Conservation (phyloP, 1,140 invertebrate species). For the Laupala kohalensis region DNA sequence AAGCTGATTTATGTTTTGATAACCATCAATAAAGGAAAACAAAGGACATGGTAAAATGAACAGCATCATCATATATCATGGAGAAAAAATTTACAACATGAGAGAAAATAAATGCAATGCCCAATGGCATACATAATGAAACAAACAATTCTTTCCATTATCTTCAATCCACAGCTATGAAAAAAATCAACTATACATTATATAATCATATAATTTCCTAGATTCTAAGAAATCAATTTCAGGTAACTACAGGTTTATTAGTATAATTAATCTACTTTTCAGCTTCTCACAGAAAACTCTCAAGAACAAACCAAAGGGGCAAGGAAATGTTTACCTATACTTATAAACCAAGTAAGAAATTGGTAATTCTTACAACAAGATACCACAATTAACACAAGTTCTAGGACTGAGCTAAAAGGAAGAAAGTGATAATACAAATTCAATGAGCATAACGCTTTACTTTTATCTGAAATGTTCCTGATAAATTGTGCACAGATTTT, state of each 20-base stretch:
- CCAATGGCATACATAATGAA: neutral
- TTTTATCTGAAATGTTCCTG: neutral
- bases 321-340: neutral
- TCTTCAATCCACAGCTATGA: neutral
- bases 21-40: neutral
- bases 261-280: neutral
- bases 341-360: neutral
- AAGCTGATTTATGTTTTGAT: neutral
- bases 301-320: neutral
- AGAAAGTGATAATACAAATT: neutral
- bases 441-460: neutral
- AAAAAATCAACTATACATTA: neutral
- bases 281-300: neutral
- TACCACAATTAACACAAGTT: neutral
- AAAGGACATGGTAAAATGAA: neutral
- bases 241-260: neutral
- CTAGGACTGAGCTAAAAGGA: neutral
- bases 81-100: neutral
- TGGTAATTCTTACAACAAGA: neutral
- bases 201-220: neutral
- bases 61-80: neutral
- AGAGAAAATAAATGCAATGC: neutral
- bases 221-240: neutral
- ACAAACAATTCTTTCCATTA: neutral
- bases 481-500: neutral